Percentiles rank a stretch among this genome's conserved stretches.
These are phyloP conservation scores for Leucoma salicis DNA, from an alignment of 2,888 invertebrate genomes.

Conservation along the genomic window DNA sequence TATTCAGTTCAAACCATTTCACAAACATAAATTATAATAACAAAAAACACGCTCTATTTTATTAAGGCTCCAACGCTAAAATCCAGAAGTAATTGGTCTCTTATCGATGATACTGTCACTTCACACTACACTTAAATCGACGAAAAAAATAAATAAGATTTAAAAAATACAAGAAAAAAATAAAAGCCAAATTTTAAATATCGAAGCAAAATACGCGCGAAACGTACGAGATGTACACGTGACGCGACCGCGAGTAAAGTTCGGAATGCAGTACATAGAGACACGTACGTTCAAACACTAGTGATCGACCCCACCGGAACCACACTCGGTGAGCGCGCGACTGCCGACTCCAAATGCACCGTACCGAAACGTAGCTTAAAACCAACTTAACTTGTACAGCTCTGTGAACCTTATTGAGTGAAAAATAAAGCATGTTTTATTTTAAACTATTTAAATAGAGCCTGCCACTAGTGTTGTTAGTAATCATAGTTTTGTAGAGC, in stretches of 20 bases:
- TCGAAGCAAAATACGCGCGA: slow-evolving; percentile 52
- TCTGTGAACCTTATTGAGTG: slow-evolving; percentile 11
- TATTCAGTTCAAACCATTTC: slow-evolving; percentile 43
- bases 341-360: slow-evolving; percentile 75
- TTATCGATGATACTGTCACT: slow-evolving; percentile 15
- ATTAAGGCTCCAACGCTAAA: slow-evolving; percentile 11
- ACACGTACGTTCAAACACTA: slow-evolving; percentile 57
- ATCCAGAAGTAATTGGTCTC: slow-evolving; percentile 7
- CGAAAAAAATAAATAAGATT: slow-evolving; percentile 8
- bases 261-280: slow-evolving; percentile 61
- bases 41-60: slow-evolving; percentile 21
- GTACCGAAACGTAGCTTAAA: slow-evolving; percentile 71
- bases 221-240: slow-evolving; percentile 46
- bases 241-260: slow-evolving; percentile 43
- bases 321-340: slow-evolving; percentile 77
- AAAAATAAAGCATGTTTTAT: slow-evolving; percentile 30
- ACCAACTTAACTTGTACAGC: slow-evolving; percentile 39
- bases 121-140: slow-evolving; percentile 2
- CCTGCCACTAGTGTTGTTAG: slow-evolving; percentile 50
- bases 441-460: slow-evolving; percentile 13
- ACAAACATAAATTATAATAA: slow-evolving; percentile 32
- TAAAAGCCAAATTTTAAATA: slow-evolving; percentile 32
- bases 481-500: slow-evolving; percentile 72
- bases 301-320: slow-evolving; percentile 83
- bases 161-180: slow-evolving; percentile 23